Evolutionary conservation across 2,113 vertebrate species (phyloP).

Genomic region (Phaethornis superciliosus): DNA sequence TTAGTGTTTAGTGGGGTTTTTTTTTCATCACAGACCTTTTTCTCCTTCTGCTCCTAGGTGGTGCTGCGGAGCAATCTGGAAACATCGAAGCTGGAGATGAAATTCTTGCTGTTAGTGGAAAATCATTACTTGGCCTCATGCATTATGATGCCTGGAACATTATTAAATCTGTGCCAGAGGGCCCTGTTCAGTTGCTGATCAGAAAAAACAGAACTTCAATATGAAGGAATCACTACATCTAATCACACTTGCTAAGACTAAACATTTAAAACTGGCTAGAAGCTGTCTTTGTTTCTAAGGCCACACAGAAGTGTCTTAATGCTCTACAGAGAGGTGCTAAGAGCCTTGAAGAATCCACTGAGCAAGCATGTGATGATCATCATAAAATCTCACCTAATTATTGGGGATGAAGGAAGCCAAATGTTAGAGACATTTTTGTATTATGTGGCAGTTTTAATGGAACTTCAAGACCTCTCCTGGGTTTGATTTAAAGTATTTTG

Average conservation of each 20-base stretch:
- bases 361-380: background rate
- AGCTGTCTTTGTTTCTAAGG: slow-evolving; percentile 43
- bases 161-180: slow-evolving; percentile 87
- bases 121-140: slow-evolving; percentile 86
- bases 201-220: slow-evolving; percentile 81
- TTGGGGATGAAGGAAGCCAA: slow-evolving; percentile 4
- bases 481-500: slow-evolving; percentile 11
- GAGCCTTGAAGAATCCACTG: slow-evolving; percentile 28
- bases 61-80: slow-evolving; percentile 87
- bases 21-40: background rate
- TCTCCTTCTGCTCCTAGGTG: slow-evolving; percentile 76
- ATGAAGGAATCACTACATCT: slow-evolving; percentile 58
- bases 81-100: slow-evolving; percentile 89
- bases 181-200: slow-evolving; percentile 86
- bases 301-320: slow-evolving; percentile 58
- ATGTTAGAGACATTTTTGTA: slow-evolving; percentile 30
- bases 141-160: slow-evolving; percentile 94
- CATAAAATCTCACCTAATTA: slow-evolving; percentile 12
- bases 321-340: slow-evolving; percentile 34
- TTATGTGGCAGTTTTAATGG: slow-evolving; percentile 14
- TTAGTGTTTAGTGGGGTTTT: background rate
- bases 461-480: slow-evolving; percentile 23
- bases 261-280: background rate
- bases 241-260: background rate
- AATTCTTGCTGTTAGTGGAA: slow-evolving; percentile 89